Conservation (phyloP, 2,888 invertebrate genomes). For the Dugesia japonica region DNA sequence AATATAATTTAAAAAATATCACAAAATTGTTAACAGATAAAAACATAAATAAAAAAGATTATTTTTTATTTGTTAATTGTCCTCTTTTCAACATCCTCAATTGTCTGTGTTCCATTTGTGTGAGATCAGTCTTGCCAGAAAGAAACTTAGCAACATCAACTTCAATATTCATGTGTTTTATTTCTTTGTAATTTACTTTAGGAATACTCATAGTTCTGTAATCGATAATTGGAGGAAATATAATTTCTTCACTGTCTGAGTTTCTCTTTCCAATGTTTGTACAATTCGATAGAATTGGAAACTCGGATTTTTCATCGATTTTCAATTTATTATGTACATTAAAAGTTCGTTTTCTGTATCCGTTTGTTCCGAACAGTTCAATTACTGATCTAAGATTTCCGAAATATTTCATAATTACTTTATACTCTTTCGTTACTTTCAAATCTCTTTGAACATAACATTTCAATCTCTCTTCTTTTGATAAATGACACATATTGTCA, state of each 20-base stretch:
- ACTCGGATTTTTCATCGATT: not conserved
- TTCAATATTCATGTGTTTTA: not conserved
- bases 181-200: not conserved
- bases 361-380: not conserved
- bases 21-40: no score
- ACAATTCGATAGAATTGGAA: not conserved
- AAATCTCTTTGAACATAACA: not conserved
- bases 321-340: not conserved
- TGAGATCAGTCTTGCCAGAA: not conserved
- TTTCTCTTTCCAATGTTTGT: not conserved
- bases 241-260: not conserved
- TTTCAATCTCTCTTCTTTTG: not conserved
- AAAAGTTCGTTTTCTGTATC: not conserved
- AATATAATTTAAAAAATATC: no score
- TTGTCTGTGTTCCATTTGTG: not conserved
- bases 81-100: not conserved
- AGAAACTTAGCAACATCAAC: not conserved
- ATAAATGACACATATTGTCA: not conserved
- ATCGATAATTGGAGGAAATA: not conserved
- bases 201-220: not conserved
- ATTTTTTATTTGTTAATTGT: no score
- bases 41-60: no score
- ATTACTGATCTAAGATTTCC: not conserved
- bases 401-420: constrained; percentile 2
- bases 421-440: not conserved